A percentile compares a stretch with the other conserved stretches of the same genome.
These are phyloP conservation scores for Chloromyia formosa DNA, from an alignment of 2,888 invertebrate species.

Conservation along the genomic window DNA sequence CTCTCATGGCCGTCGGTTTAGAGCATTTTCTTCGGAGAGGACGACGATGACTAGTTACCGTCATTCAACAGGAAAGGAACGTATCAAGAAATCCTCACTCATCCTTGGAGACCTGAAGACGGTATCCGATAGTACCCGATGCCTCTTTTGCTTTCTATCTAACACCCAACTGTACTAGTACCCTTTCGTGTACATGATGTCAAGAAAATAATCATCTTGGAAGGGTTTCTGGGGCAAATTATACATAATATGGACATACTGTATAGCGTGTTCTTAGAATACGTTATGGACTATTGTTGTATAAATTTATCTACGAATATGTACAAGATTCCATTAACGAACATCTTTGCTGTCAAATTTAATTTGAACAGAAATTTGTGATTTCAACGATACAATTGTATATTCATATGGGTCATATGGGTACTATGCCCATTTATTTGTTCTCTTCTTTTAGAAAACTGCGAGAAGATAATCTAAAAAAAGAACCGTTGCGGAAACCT, in stretches of 20 bases:
- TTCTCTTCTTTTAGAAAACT: too few relatives aligned
- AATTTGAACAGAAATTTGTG: slow-evolving; percentile 29
- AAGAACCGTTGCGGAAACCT: too few relatives aligned
- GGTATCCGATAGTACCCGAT: slow-evolving; percentile 24
- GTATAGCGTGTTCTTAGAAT: slow-evolving; percentile 12
- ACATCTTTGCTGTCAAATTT: slow-evolving; percentile 29
- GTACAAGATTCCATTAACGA: slow-evolving; percentile 20
- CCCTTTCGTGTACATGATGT: slow-evolving; percentile 13
- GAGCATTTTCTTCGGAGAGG: slow-evolving; percentile 27
- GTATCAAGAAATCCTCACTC: slow-evolving; percentile 38
- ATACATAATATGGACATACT: neutral
- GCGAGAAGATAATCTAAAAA: too few relatives aligned
- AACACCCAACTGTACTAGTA: neutral
- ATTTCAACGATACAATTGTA: slow-evolving; percentile 31
- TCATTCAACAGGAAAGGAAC: slow-evolving; percentile 14
- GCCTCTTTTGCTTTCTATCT: too few relatives aligned
- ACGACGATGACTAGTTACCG: slow-evolving; percentile 22
- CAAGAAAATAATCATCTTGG: slow-evolving; percentile 31
- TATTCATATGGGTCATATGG: too few relatives aligned
- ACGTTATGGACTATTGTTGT: neutral
- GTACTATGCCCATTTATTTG: too few relatives aligned
- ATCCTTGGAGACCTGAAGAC: slow-evolving; percentile 36
- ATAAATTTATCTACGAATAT: neutral
- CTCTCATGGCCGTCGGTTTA: slow-evolving; percentile 19
- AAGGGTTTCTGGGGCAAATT: slow-evolving; percentile 32